Base-by-base conservation (phyloP, 2,797 vertebrate genomes). In the Halcyon leucocephala region DNA sequence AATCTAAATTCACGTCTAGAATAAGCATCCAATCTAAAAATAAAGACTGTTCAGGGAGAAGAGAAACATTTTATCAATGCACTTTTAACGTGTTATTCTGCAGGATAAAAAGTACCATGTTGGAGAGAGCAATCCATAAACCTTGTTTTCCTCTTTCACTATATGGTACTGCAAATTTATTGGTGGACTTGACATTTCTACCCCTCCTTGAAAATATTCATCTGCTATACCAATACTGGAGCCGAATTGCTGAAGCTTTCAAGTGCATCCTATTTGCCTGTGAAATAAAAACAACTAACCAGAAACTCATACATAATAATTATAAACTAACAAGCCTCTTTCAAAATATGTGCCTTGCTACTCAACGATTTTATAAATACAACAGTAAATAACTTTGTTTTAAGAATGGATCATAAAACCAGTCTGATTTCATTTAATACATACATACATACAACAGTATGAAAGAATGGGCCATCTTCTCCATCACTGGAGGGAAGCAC, bases 201-300 rank as follows among this genome's bases (percentile, higher is more conserved):
- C 41, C 42, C 42, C 71, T 96, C 20, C 85, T 91, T 95, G 77
- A 83, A 95, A 94, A 96, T 62, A 60, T 37, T 96, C 24, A 86
- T 95, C 90, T 93, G 51, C 86, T 96, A 69, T 89, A 69, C 91
- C 57, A 65, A 33, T 79, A 86, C 0, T 90, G 54, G 85, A 97
- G 82, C 66, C 89, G 69, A 90, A 96, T 92, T 95, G 80, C 67
- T 86, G 78, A 88, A 82, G 86, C 91, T 97, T 96, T 97, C 89
- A 94, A 94, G 88, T 77, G 21, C 65, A 65, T 90, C 78, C 39
- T 74, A 55, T 61, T 55, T 93, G 71, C 25, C 62, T 49, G 72
- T 61, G 91, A 93, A 93, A 92, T 70, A 95, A 88, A 95, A 97
- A 95, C 52, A 95, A 89, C 73, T 93, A 96, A 85, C 57, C 54